Conservation (phyloP, 2,113 vertebrate genomes). For the Stigmatopora argus region DNA sequence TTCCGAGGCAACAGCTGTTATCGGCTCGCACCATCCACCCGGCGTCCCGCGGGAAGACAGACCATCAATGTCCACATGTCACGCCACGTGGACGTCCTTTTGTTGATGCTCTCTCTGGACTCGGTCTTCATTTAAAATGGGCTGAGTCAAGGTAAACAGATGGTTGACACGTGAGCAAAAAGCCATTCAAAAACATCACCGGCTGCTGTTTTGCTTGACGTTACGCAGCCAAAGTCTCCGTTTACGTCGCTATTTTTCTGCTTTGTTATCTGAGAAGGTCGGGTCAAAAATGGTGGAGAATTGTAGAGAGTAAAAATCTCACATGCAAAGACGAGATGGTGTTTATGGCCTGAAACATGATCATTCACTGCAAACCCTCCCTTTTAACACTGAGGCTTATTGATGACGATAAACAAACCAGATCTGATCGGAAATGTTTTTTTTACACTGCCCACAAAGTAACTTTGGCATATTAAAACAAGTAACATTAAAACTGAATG, state of each 20-base stretch:
- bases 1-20: conserved; percentile 7
- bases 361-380: too few relatives aligned
- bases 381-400: too few relatives aligned
- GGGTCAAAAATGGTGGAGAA: too few relatives aligned
- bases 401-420: too few relatives aligned
- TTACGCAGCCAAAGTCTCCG: not conserved
- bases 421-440: too few relatives aligned
- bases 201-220: not conserved
- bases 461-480: too few relatives aligned
- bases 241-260: not conserved
- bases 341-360: too few relatives aligned
- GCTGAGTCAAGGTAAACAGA: not conserved
- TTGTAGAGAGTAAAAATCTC: too few relatives aligned
- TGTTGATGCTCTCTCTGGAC: conserved; percentile 1
- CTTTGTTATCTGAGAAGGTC: too few relatives aligned
- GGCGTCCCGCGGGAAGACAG: conserved; percentile 16
- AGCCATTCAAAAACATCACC: not conserved
- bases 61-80: conserved; percentile 8
- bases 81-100: not conserved
- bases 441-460: too few relatives aligned
- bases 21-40: conserved; percentile 27
- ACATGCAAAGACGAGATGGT: too few relatives aligned
- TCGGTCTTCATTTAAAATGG: not conserved
- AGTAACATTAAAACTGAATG: too few relatives aligned
- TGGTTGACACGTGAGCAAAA: not conserved